Evolutionary conservation across 2,888 invertebrate genomes (phyloP).

Genomic region (Lepeophtheirus nordmannii): DNA sequence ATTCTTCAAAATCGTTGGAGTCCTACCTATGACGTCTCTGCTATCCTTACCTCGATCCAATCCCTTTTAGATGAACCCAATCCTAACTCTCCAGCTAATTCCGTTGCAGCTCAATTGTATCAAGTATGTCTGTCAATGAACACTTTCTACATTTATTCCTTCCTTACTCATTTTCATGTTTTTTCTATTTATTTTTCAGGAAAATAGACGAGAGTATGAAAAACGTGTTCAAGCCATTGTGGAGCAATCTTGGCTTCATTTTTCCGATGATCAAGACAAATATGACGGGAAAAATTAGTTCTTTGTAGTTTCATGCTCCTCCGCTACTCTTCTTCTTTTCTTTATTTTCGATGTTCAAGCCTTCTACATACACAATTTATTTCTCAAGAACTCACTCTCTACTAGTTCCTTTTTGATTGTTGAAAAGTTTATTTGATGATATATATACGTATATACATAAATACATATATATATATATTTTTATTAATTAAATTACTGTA

Average conservation of each 20-base stretch:
- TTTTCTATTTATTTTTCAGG: conserved; percentile 35
- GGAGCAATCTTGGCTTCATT: conserved; percentile 77
- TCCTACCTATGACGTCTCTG: conserved; percentile 99
- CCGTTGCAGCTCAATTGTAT: conserved; percentile 96
- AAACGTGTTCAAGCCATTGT: conserved; percentile 98
- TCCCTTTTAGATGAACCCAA: conserved; percentile 98
- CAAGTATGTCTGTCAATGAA: conserved; percentile 39
- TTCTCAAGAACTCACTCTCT: conserved; percentile 4
- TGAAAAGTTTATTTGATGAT: neutral
- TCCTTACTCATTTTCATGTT: too few relatives aligned
- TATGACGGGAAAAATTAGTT: conserved; percentile 8
- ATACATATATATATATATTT: neutral
- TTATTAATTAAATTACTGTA: conserved; percentile 7
- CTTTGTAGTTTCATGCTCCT: neutral
- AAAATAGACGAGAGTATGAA: conserved; percentile 96
- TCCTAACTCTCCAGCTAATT: conserved; percentile 98
- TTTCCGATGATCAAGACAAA: conserved; percentile 13
- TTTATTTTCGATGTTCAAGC: neutral
- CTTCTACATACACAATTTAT: neutral
- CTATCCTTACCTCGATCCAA: conserved; percentile 99
- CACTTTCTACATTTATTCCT: too few relatives aligned
- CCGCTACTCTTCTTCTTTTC: neutral
- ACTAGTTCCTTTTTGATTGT: neutral
- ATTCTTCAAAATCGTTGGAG: conserved; percentile 99
- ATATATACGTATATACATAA: conserved; percentile 10